Conservation (phyloP, 1,140 invertebrate species). For the Drosophila bifasciata region DNA sequence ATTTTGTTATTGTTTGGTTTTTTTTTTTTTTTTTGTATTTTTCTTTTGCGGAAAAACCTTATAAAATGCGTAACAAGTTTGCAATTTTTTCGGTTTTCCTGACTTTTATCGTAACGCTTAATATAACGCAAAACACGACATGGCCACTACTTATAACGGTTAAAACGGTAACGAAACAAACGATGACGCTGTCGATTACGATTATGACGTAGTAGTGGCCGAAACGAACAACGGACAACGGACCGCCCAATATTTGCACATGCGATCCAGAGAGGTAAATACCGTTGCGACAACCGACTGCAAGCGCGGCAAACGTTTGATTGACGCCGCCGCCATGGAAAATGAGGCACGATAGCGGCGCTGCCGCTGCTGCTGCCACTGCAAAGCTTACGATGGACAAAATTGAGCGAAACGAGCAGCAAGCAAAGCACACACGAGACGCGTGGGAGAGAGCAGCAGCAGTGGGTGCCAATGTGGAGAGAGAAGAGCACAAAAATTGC, state of each 20-base stretch:
- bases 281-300: conserved; percentile 24
- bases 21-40: conserved; percentile 9
- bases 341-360: conserved; percentile 37
- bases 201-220: conserved; percentile 5
- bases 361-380: background rate
- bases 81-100: conserved; percentile 29
- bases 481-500: conserved; percentile 35
- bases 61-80: conserved; percentile 13
- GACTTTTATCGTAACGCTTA: conserved; percentile 22
- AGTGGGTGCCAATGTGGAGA: conserved; percentile 33
- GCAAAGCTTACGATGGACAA: background rate
- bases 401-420: too few relatives aligned
- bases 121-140: conserved; percentile 24
- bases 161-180: conserved; percentile 19
- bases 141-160: conserved; percentile 16
- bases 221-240: conserved; percentile 6
- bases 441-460: conserved; percentile 13
- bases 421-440: background rate
- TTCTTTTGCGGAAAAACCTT: conserved; percentile 8
- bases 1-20: conserved; percentile 62
- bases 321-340: conserved; percentile 57
- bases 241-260: conserved; percentile 12
- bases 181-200: conserved; percentile 13
- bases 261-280: too few relatives aligned
- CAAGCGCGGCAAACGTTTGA: conserved; percentile 66